Percentiles rank a stretch among this genome's conserved stretches.
Conservation (phyloP, 1,140 invertebrate species). For the Pseudomyrmex dendroicus region DNA sequence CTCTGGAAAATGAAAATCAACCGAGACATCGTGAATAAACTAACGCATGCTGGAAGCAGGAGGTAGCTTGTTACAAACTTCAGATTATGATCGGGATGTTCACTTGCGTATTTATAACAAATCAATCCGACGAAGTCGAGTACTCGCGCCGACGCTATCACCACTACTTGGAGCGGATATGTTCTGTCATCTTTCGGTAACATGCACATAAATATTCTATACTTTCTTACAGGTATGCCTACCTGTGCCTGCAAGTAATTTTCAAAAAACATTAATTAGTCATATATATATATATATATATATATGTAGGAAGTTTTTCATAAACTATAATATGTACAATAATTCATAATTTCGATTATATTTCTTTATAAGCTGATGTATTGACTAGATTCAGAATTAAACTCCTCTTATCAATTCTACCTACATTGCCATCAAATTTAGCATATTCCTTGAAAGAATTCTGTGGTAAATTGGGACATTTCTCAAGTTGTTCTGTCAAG, state of each 20-base stretch:
- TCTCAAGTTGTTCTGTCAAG: constrained; percentile 90
- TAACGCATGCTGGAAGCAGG: background rate
- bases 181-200: constrained; percentile 90
- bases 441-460: constrained; percentile 96
- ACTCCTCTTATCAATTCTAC: constrained; percentile 44
- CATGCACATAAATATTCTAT: constrained; percentile 95
- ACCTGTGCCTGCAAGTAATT: constrained; percentile 87
- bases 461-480: constrained; percentile 89
- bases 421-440: constrained; percentile 94
- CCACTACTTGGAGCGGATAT: constrained; percentile 93
- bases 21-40: constrained; percentile 8
- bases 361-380: too few relatives aligned
- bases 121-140: constrained; percentile 97
- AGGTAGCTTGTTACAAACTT: constrained; percentile 84
- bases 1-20: constrained; percentile 77
- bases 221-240: constrained; percentile 91
- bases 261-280: too few relatives aligned
- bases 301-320: too few relatives aligned
- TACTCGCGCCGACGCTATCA: constrained; percentile 94
- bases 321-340: too few relatives aligned
- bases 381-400: too few relatives aligned
- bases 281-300: too few relatives aligned
- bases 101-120: constrained; percentile 90
- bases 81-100: constrained; percentile 84
- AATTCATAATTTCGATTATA: too few relatives aligned